A percentile compares a stretch with the other conserved stretches of the same genome.
These are phyloP conservation scores for Cactoblastis cactorum DNA, from an alignment of 2,888 invertebrate species.

Conservation along the genomic window DNA sequence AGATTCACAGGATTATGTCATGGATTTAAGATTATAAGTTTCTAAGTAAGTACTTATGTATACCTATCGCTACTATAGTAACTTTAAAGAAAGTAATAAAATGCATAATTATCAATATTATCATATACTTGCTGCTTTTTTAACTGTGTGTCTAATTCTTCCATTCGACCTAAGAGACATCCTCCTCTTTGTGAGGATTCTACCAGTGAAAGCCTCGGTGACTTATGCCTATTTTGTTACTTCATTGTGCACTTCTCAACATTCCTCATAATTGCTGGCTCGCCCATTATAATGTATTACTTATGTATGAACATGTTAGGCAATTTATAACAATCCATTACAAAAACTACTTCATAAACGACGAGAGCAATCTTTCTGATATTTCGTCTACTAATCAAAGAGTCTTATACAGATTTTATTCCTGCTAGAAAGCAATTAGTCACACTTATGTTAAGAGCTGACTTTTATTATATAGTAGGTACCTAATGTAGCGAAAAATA, in stretches of 20 bases:
- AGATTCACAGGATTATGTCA: constrained; percentile 41
- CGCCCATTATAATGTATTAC: constrained; percentile 20
- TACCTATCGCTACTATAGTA: too few relatives aligned
- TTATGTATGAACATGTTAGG: neutral
- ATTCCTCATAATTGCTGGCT: constrained; percentile 28
- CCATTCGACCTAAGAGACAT: too few relatives aligned
- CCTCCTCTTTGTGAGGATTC: too few relatives aligned
- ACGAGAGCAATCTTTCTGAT: neutral
- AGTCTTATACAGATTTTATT: too few relatives aligned
- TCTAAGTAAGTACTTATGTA: neutral
- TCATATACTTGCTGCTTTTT: too few relatives aligned
- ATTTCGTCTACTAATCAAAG: neutral
- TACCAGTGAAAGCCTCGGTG: constrained; percentile 55
- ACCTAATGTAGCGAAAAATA: too few relatives aligned
- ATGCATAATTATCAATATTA: too few relatives aligned
- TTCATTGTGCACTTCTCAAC: constrained; percentile 26
- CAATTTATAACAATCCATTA: constrained; percentile 1
- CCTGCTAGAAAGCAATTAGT: too few relatives aligned
- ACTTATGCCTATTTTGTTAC: constrained; percentile 42
- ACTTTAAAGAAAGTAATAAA: too few relatives aligned
- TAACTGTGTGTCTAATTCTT: too few relatives aligned
- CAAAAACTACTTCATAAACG: neutral
- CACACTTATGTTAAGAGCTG: too few relatives aligned
- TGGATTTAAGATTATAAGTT: constrained; percentile 10
- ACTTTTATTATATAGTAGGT: too few relatives aligned